Evolutionary conservation across 2,797 vertebrate genomes (phyloP).

Genomic region (Alexandromys oeconomus): DNA sequence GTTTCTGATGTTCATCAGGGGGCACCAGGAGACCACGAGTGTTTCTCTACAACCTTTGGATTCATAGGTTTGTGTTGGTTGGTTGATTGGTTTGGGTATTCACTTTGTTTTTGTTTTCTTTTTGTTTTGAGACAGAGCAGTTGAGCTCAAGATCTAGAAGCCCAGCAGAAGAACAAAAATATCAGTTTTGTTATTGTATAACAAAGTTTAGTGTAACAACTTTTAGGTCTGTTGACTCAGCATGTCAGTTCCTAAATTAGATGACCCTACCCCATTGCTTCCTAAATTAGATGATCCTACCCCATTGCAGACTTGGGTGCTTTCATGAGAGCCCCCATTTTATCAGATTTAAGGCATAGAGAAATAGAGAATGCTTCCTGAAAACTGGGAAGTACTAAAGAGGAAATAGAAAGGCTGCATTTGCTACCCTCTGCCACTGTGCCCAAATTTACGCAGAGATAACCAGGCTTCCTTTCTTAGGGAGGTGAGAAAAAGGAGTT

Average conservation of each 20-base stretch:
- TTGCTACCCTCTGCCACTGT: neutral
- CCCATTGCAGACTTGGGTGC: neutral
- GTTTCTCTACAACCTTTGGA: neutral
- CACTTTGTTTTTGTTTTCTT: neutral
- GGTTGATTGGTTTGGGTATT: neutral
- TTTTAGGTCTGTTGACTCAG: conserved; percentile 27
- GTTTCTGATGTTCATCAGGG: neutral
- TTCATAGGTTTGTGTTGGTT: neutral
- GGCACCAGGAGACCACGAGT: neutral
- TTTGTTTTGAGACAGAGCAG: neutral
- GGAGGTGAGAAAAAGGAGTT: neutral
- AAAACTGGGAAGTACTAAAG: neutral
- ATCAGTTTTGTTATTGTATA: neutral
- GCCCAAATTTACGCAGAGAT: neutral
- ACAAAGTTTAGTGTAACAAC: neutral
- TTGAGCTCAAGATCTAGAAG: neutral
- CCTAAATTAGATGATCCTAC: neutral
- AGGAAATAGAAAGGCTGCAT: neutral
- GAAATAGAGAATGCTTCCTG: neutral
- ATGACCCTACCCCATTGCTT: neutral
- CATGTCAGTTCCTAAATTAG: conserved; percentile 18
- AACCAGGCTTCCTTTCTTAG: neutral
- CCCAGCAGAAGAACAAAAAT: conserved; percentile 33
- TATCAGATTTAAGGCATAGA: neutral
- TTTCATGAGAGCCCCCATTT: neutral